Conservation (phyloP, 2,888 invertebrate genomes). For the Platerodrilus igneus region DNA sequence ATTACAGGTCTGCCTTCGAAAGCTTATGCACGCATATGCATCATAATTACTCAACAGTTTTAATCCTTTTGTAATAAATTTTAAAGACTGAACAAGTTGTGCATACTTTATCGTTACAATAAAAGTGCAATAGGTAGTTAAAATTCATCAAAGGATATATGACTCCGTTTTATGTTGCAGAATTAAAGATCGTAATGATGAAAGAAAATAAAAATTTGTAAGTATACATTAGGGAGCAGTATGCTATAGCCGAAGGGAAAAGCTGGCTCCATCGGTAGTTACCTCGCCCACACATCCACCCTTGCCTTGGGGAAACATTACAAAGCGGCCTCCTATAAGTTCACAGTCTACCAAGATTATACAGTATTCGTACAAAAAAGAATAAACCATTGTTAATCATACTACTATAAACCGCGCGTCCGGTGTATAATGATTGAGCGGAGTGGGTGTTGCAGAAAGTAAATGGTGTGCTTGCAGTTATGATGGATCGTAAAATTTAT, state of each 20-base stretch:
- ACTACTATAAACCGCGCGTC: too few species aligned
- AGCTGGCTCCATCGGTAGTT: conserved; percentile 39
- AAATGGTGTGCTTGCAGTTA: too few species aligned
- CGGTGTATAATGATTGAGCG: too few species aligned
- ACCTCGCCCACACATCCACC: conserved; percentile 41
- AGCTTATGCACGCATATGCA: too few species aligned
- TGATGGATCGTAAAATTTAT: too few species aligned
- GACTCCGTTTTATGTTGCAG: conserved; percentile 16
- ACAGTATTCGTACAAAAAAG: conserved; percentile 18
- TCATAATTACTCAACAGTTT: too few species aligned
- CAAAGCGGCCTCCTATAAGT: conserved; percentile 19
- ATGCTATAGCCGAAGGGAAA: conserved; percentile 33
- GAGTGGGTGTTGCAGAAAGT: too few species aligned
- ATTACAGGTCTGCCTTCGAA: too few species aligned
- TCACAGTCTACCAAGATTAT: conserved; percentile 18
- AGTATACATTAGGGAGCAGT: conserved; percentile 39
- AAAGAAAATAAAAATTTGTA: conserved; percentile 35
- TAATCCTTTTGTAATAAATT: too few species aligned
- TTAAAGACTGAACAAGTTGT: too few species aligned
- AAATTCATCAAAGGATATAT: conserved; percentile 20
- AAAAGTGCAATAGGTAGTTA: conserved; percentile 16
- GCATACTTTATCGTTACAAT: too few species aligned
- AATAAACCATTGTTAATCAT: too few species aligned
- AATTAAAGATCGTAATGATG: conserved; percentile 24
- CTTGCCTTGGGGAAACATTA: conserved; percentile 37